Evolutionary conservation across 1,140 invertebrate species (phyloP).

Genomic region (Maconellicoccus hirsutus): DNA sequence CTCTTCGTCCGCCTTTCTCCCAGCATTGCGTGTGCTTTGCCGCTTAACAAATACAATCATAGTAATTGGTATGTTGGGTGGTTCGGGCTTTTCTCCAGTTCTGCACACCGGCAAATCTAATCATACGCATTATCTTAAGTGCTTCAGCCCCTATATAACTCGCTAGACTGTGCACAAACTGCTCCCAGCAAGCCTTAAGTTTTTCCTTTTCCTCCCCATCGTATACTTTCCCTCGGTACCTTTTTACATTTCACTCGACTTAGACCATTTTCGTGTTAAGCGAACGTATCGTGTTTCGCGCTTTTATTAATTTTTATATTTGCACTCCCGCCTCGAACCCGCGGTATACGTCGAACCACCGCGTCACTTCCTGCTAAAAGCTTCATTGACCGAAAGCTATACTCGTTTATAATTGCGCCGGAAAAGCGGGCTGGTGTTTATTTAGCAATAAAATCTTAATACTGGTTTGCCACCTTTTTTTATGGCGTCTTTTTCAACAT

Average conservation of each 20-base stretch:
- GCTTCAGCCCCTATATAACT: constrained; percentile 6
- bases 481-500: no score
- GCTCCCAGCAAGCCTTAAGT: not conserved
- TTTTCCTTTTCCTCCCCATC: not conserved
- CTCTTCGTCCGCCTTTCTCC: not conserved
- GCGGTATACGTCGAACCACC: no score
- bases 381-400: no score
- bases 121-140: constrained; percentile 22
- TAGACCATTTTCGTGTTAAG: constrained; percentile 4
- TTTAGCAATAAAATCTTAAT: no score
- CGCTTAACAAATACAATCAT: constrained; percentile 20
- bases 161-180: not conserved
- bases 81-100: not conserved
- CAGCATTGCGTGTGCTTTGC: not conserved
- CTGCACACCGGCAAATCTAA: constrained; percentile 15
- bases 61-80: constrained; percentile 13
- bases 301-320: constrained; percentile 10
- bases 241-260: constrained; percentile 1
- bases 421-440: no score
- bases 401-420: no score
- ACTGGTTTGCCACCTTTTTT: no score
- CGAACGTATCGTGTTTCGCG: not conserved
- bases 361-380: no score
- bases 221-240: not conserved
- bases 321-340: not conserved